Evolutionary conservation across 2,888 invertebrate genomes (phyloP), one percentile per base, ranked within the genome.

Genomic region (Xestia xanthographa): DNA sequence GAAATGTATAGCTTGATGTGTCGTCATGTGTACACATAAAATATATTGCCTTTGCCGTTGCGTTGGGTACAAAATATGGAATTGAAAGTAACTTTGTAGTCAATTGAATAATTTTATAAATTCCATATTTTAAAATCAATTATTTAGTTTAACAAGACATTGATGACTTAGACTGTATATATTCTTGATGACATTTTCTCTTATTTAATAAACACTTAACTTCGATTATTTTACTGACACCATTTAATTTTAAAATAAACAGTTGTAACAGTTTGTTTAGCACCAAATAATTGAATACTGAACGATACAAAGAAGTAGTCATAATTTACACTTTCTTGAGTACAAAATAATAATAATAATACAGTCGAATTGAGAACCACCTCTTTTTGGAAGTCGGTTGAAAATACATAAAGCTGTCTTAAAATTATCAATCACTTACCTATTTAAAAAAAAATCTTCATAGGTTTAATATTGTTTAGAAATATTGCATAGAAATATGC

Each of bases 71-170:
- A 29, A 72, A 72, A 73, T 62, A 71, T 77, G 38, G 29, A 50
- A 70, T 56, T 53, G 65, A 69, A 76, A 79, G 66, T 75, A 20
- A 45, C 38, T 66, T 73, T 66, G 12, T 4, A 67, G 41, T 60
- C 17, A 72, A 62, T 50, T 17, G 20, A 50, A 65, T 45, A 14
- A 41, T 56, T 75, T 58, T 14, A 56, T 77, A 73, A 78, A 76
- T 38, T 72, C 12, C 26, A 66, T 70, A 60, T 70, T 78, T 85
- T 76, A 80, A n/a, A 11, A 48, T 65, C 73, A 38, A 66, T 85
- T 70, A 66, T 53, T 66, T 22, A 34, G 14, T 68, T 77, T 58
- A 60, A 74, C 2, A 26, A 26, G 45, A 75, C 80, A 63, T 34
- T 79, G 48, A 77, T 77, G 14, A 56, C 29, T 56, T 50, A 1